Conservation (phyloP, 2,888 invertebrate genomes). For the Campoplex nolae region DNA sequence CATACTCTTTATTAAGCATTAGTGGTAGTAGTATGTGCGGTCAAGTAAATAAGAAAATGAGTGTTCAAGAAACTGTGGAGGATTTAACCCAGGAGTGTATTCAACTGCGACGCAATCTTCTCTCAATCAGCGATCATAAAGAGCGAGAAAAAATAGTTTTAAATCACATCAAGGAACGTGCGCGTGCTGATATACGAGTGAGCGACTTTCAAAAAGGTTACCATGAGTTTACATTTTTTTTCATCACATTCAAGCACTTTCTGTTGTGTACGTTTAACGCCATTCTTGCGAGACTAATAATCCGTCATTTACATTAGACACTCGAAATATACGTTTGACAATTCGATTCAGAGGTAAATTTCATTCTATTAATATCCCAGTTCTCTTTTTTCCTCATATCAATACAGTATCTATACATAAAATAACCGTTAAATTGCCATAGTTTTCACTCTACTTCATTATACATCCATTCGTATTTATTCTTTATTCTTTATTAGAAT, state of each 20-base stretch:
- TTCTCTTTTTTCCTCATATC: neutral
- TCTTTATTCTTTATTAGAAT: neutral
- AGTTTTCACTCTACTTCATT: neutral
- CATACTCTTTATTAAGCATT: constrained; percentile 36
- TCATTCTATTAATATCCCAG: neutral
- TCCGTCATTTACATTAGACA: neutral
- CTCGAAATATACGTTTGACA: neutral
- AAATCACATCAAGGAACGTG: constrained; percentile 86
- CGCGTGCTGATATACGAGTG: constrained; percentile 71
- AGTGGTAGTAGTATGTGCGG: constrained; percentile 67
- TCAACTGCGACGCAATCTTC: constrained; percentile 86
- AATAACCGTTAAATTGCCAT: neutral
- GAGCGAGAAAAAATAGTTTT: constrained; percentile 86
- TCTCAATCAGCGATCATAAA: constrained; percentile 79
- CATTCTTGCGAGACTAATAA: constrained; percentile 46
- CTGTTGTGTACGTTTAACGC: constrained; percentile 11
- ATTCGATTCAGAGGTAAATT: neutral
- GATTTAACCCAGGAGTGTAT: constrained; percentile 86
- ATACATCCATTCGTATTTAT: neutral
- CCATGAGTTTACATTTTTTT: constrained; percentile 53
- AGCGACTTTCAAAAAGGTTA: constrained; percentile 82
- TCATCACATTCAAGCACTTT: neutral
- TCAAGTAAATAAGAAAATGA: constrained; percentile 77
- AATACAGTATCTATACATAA: neutral
- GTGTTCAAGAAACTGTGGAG: constrained; percentile 76